Evolutionary conservation across 2,888 invertebrate genomes (phyloP).

Genomic region (Leptinotarsa haldemani): DNA sequence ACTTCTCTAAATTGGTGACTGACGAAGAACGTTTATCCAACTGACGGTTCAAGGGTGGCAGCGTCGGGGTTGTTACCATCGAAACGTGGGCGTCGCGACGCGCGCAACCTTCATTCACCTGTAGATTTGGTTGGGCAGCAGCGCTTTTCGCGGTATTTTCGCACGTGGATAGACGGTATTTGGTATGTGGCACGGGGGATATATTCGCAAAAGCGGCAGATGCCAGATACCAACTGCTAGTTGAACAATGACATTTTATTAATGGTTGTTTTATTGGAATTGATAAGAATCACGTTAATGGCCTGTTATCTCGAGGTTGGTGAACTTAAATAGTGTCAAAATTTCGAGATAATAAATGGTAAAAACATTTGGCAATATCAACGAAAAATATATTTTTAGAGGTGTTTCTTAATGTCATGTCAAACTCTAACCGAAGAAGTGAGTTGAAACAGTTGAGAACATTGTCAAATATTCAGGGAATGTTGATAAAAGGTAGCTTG

Average conservation of each 20-base stretch:
- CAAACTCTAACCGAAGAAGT: too few relatives aligned
- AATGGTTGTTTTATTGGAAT: conserved; percentile 31
- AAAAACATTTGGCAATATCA: neutral
- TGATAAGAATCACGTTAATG: conserved; percentile 40
- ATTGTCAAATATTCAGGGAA: neutral
- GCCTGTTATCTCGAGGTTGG: conserved; percentile 43
- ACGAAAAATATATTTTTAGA: neutral
- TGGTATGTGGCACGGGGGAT: neutral
- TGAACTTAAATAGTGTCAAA: conserved; percentile 52
- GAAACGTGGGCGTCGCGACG: conserved; percentile 55
- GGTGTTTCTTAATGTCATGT: too few relatives aligned
- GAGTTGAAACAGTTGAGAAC: too few relatives aligned
- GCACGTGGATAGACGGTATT: conserved; percentile 24
- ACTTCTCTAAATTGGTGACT: conserved; percentile 9
- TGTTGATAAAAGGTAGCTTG: too few relatives aligned
- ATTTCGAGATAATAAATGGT: conserved; percentile 42
- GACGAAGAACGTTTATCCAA: conserved; percentile 42
- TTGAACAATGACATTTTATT: conserved; percentile 31
- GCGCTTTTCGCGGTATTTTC: conserved; percentile 27
- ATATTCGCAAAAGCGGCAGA: conserved; percentile 3
- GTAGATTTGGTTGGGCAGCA: conserved; percentile 43
- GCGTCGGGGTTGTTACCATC: conserved; percentile 53
- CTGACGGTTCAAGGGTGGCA: conserved; percentile 46
- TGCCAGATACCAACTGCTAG: conserved; percentile 16
- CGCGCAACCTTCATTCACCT: conserved; percentile 54